Evolutionary conservation across 2,797 vertebrate genomes (phyloP).

Genomic region (Peromyscus aztecus): DNA sequence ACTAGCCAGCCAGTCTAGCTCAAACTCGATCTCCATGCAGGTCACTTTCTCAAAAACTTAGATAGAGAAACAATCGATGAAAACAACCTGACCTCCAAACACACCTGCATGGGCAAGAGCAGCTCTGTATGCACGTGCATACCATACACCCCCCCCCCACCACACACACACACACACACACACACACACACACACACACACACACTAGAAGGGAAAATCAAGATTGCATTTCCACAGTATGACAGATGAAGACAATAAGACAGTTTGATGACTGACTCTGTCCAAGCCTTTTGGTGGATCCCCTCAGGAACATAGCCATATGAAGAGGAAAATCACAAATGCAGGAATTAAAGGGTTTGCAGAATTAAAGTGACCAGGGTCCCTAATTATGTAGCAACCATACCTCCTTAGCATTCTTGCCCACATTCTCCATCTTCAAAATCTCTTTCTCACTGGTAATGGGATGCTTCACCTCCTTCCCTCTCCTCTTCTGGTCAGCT

Average conservation of each 20-base stretch:
- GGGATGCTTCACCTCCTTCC: neutral
- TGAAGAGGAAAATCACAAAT: slow-evolving; percentile 62
- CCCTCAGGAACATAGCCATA: neutral
- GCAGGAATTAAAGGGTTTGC: slow-evolving; percentile 70
- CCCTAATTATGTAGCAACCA: slow-evolving; percentile 61
- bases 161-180: neutral
- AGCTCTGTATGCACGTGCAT: neutral
- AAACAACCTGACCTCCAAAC: neutral
- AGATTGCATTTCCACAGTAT: neutral
- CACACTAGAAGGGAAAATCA: neutral
- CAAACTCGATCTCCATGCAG: neutral
- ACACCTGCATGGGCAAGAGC: neutral
- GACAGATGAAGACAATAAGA: neutral
- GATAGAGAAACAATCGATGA: neutral
- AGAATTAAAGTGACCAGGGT: slow-evolving; percentile 43
- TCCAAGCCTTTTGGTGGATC: slow-evolving; percentile 1
- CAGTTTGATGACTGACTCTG: neutral
- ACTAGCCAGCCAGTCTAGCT: neutral
- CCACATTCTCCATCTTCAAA: slow-evolving; percentile 51
- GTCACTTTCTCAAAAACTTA: neutral
- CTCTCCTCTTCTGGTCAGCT: slow-evolving; percentile 1
- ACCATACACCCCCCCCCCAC: neutral
- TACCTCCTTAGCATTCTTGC: slow-evolving; percentile 20
- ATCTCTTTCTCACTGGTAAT: neutral
- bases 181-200: neutral